Evolutionary conservation across 2,113 vertebrate genomes (phyloP), one percentile per base, ranked within the genome.

Genomic region (Puntigrus tetrazona): DNA sequence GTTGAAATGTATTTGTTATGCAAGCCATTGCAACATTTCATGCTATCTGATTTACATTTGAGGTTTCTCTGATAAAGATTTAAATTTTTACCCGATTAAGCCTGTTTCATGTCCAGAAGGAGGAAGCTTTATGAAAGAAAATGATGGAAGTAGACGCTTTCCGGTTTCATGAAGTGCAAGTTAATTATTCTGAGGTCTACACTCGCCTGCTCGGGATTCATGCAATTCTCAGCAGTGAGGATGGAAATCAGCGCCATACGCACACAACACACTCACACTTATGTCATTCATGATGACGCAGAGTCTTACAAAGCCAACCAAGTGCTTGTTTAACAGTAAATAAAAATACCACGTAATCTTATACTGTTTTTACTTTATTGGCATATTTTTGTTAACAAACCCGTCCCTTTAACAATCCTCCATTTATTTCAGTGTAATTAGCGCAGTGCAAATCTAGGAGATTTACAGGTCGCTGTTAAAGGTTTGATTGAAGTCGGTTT

Each of bases 221-320:
- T 88, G 78, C 65, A 70, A 78, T 31, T n/a, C 82, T 84, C 77
- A 86, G 74, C 34, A 74, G 65, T 13, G 65, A 65, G 69, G 84
- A 74, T 80, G 76, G n/a, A 73, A 73, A 43, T 78, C 72, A 34
- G 34, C 31, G 20, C 59, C 70, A 55, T 18, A 72, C 55, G 25
- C 85, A 78, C 47, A 10, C 70, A 76, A 27, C 27, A 63, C 81
- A n/a, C 61, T 43, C 22, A 14, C 18, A 73, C 69, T 73, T n/a
- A 73, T 41, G 10, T 34, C 27, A 55, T 55, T 73, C 34, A 11
- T 7, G 27, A 31, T 65, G 61, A 65, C 61, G 13, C 65, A 69
- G 10, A 22, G 11, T 10, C 34, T 69, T 16, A 69, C 8, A 11
- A 18, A 22, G 18, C 31, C 34, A 36, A 43, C 11, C 22, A 72